Percentiles rank a stretch among this genome's conserved stretches.
phyloP scores from a whole-genome alignment of 2,113 vertebrate genomes.

The Chaenocephalus aceratus region DNA sequence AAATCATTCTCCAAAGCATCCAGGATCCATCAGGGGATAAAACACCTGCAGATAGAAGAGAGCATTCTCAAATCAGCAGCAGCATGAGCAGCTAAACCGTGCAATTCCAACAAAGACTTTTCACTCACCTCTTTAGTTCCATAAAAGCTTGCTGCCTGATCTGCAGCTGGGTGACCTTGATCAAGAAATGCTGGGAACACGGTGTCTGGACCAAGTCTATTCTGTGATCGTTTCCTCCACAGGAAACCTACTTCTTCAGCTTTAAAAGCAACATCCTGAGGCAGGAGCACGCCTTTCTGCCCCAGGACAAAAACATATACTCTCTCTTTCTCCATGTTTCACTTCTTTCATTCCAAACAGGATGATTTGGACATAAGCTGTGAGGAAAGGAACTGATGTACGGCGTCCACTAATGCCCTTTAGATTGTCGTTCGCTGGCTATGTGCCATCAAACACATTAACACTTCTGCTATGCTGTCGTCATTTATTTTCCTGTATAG shows the following conservation, averaged over 20 bases:
- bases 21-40: constrained; percentile 38
- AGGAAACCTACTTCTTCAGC: constrained; percentile 83
- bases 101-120: neutral
- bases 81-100: neutral
- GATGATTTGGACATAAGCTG: constrained; percentile 28
- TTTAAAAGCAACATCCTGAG: constrained; percentile 86
- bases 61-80: constrained; percentile 5
- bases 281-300: constrained; percentile 81
- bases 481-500: neutral
- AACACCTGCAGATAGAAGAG: constrained; percentile 31
- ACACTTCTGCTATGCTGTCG: neutral
- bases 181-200: constrained; percentile 67
- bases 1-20: constrained; percentile 19
- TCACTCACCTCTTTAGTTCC: constrained; percentile 44
- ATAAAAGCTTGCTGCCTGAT: neutral
- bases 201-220: constrained; percentile 67
- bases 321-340: constrained; percentile 55
- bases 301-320: constrained; percentile 79
- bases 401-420: constrained; percentile 27
- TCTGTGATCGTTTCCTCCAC: constrained; percentile 83
- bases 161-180: constrained; percentile 56
- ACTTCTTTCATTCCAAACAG: constrained; percentile 28
- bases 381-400: constrained; percentile 22
- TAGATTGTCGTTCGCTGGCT: constrained; percentile 12
- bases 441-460: constrained; percentile 15